Evolutionary conservation across 1,140 invertebrate species (phyloP), one percentile per base, ranked within the genome.

Genomic region (Idris sp.): DNA sequence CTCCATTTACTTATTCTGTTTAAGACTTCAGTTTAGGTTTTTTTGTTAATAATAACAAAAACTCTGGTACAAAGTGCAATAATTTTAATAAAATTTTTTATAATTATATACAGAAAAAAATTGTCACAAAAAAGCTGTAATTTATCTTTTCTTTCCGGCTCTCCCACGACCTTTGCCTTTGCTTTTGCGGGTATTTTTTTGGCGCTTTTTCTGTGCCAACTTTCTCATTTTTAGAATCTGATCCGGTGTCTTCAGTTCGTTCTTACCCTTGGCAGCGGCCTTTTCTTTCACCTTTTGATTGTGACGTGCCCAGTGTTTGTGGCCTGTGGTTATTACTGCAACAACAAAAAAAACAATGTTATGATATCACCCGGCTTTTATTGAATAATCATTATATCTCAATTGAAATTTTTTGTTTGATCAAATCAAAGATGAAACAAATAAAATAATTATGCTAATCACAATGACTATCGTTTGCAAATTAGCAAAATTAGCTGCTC

Each of bases 201-300:
- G 82, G 22, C 86, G 79, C 35, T 89, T 90, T 67, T 86, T 90
- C 40, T 91, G 90, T 16, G 90, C 87, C 2, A 88, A 73, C 43
- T 89, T 88, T 49, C 93, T 88, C 1, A 88, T 86, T 78, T 94
- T 94, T 2, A 93, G 79, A 59, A 95, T 92, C 78, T 94, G 90
- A 54, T 94, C 92, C 0, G 90, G 90, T 11, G 83, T 89, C 74
- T 91, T 93, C 26, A 94, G 43, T 79, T 94, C 93, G 19, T 80
- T 84, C 43, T 75, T 83, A 16, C 83, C 59, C 35, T 49, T 49
- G 5, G 9, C 8, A 2, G n/a, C 4, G 2, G 15, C 6, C 79
- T 89, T 89, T 7, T 83, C 79, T 68, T 89, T 89, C 1, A 90
- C 25, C 67, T 92, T 92, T 25, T 89, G 87, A 79, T 92, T 92